Conservation (phyloP, 2,888 invertebrate genomes). For the Hirtodrosophila trivittata region DNA sequence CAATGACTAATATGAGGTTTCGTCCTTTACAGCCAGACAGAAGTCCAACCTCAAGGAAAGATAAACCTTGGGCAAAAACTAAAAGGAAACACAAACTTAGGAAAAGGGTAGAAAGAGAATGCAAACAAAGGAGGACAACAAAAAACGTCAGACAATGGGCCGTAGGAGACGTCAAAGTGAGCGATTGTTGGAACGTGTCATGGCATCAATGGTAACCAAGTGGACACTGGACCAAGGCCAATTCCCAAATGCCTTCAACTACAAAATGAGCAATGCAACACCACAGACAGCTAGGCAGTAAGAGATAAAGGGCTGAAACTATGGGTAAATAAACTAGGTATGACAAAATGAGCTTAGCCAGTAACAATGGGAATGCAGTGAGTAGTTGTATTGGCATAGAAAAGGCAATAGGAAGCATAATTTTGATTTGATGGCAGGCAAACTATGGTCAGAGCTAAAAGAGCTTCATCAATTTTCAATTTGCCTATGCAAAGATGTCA, state of each 20-base stretch:
- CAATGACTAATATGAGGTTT: no score
- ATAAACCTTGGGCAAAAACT: conserved; percentile 25
- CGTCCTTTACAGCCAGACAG: no score
- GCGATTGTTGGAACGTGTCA: conserved; percentile 68
- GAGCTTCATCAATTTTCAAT: conserved; percentile 56
- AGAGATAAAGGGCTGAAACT: conserved; percentile 1
- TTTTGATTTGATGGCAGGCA: conserved; percentile 35
- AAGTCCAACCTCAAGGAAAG: no score
- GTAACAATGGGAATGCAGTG: conserved; percentile 27
- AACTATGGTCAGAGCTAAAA: conserved; percentile 30
- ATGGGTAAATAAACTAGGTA: not conserved
- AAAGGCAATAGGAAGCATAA: conserved; percentile 29
- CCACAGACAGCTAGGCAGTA: not conserved
- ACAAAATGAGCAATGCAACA: conserved; percentile 31
- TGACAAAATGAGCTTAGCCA: conserved; percentile 6
- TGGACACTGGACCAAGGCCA: conserved; percentile 29
- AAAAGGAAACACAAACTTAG: conserved; percentile 17
- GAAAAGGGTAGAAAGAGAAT: conserved; percentile 19
- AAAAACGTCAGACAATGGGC: conserved; percentile 47
- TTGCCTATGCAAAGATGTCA: conserved; percentile 56
- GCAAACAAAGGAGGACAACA: conserved; percentile 18
- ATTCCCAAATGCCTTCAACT: conserved; percentile 23
- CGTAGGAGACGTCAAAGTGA: conserved; percentile 66
- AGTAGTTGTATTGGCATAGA: conserved; percentile 1
- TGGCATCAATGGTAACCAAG: conserved; percentile 63